phyloP scores from a whole-genome alignment of 2,888 invertebrate genomes.

The Mongoloraphidia duomilia region DNA sequence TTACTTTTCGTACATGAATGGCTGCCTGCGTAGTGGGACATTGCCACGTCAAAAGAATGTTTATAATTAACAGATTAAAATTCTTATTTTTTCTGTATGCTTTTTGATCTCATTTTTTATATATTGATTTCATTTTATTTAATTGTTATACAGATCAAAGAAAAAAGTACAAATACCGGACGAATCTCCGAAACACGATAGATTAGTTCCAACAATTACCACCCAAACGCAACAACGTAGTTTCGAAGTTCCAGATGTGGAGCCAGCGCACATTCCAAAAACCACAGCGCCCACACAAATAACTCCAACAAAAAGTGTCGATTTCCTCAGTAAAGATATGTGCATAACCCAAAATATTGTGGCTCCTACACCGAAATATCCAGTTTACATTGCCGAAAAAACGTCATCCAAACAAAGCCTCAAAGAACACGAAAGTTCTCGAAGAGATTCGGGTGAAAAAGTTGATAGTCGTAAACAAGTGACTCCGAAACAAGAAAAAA shows the following conservation, averaged over 20 bases:
- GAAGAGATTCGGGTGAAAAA: background rate
- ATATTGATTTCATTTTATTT: too few species aligned
- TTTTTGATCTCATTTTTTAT: too few species aligned
- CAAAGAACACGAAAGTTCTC: background rate
- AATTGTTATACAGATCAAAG: background rate
- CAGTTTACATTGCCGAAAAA: background rate
- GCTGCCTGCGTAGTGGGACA: too few species aligned
- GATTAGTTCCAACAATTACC: slow-evolving; percentile 4
- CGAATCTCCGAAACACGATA: slow-evolving; percentile 5
- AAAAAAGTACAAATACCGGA: slow-evolving; percentile 4
- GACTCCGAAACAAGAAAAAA: slow-evolving; percentile 2
- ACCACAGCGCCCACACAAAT: slow-evolving; percentile 3
- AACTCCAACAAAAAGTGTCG: slow-evolving; percentile 10
- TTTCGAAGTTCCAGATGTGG: slow-evolving; percentile 3
- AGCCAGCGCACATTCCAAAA: slow-evolving; percentile 1
- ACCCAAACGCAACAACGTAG: slow-evolving; percentile 2
- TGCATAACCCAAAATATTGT: slow-evolving; percentile 3
- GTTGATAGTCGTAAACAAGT: background rate
- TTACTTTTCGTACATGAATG: too few species aligned
- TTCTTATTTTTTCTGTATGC: too few species aligned
- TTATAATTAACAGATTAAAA: background rate
- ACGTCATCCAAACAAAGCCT: background rate
- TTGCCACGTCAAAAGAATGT: background rate
- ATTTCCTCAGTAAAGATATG: slow-evolving; percentile 23
- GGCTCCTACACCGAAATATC: background rate